Evolutionary conservation across 2,888 invertebrate genomes (phyloP).

Genomic region (Noctua pronuba): DNA sequence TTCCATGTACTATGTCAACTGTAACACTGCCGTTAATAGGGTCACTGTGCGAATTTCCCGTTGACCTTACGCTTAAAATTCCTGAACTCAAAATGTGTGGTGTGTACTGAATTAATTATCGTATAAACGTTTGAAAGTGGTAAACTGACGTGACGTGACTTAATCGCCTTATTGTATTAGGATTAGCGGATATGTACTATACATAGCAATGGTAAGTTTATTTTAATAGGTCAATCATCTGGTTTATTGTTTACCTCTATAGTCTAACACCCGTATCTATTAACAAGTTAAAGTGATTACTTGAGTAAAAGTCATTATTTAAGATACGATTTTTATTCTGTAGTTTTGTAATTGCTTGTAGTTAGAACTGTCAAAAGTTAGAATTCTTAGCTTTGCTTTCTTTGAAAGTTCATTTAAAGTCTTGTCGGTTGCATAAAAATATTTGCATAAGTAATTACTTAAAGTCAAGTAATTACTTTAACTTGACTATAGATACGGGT

Average conservation of each 20-base stretch:
- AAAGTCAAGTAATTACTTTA: too few species aligned
- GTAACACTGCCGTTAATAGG: not conserved
- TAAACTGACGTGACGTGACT: slow-evolving; percentile 45
- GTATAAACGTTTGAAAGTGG: slow-evolving; percentile 44
- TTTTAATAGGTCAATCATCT: not conserved
- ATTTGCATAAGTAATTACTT: too few species aligned
- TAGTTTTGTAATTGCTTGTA: too few species aligned
- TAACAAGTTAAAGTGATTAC: too few species aligned
- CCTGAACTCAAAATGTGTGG: slow-evolving; percentile 11
- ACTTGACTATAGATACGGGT: too few species aligned
- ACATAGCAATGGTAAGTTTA: not conserved
- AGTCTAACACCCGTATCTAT: too few species aligned
- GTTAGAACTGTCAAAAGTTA: too few species aligned
- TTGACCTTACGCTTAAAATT: not conserved
- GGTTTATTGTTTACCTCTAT: not conserved
- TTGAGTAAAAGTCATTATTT: too few species aligned
- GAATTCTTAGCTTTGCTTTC: too few species aligned
- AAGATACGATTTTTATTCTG: too few species aligned
- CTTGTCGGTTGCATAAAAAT: too few species aligned
- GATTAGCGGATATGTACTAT: slow-evolving; percentile 16
- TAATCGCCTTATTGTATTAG: slow-evolving; percentile 34
- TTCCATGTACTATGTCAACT: not conserved
- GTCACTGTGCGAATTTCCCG: slow-evolving; percentile 11
- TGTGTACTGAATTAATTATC: slow-evolving; percentile 26
- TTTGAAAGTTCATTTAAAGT: too few species aligned